These are phyloP conservation scores for Stichopus chloronotus DNA, from an alignment of 35 echinoderm and acorn worm genomes.

Conservation along the genomic window DNA sequence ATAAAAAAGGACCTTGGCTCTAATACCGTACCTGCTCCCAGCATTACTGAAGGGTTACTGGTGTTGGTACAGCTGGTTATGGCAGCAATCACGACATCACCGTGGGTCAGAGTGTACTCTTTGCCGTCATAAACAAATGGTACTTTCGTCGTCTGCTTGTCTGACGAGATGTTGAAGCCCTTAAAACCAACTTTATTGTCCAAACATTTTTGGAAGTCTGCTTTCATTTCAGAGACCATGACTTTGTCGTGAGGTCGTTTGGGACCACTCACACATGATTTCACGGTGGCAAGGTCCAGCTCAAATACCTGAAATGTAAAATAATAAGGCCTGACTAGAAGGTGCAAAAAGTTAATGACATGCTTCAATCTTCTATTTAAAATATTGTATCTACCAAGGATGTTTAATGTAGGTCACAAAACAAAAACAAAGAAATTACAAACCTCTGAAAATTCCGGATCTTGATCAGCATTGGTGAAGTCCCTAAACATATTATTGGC, in stretches of 20 bases:
- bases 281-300: constrained; percentile 83
- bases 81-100: constrained; percentile 97
- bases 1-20: too few relatives aligned
- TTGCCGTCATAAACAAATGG: constrained; percentile 80
- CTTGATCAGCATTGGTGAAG: constrained; percentile 82
- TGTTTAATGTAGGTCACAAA: not conserved
- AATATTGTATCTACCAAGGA: not conserved
- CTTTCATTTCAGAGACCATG: constrained; percentile 81
- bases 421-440: not conserved
- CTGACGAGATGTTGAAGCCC: constrained; percentile 84
- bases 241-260: constrained; percentile 99
- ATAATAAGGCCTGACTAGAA: not conserved
- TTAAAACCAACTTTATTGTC: constrained; percentile 93
- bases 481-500: constrained; percentile 88
- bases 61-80: constrained; percentile 99
- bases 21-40: constrained; percentile 70
- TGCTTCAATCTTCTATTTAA: not conserved
- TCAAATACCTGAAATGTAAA: constrained; percentile 70
- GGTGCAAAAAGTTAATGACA: not conserved
- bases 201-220: constrained; percentile 92
- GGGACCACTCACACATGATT: constrained; percentile 91
- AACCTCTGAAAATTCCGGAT: constrained; percentile 97
- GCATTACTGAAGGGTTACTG: constrained; percentile 99
- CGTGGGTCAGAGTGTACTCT: constrained; percentile 85
- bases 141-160: constrained; percentile 70